Evolutionary conservation across 2,888 invertebrate species (phyloP).

Genomic region (Dione juno): DNA sequence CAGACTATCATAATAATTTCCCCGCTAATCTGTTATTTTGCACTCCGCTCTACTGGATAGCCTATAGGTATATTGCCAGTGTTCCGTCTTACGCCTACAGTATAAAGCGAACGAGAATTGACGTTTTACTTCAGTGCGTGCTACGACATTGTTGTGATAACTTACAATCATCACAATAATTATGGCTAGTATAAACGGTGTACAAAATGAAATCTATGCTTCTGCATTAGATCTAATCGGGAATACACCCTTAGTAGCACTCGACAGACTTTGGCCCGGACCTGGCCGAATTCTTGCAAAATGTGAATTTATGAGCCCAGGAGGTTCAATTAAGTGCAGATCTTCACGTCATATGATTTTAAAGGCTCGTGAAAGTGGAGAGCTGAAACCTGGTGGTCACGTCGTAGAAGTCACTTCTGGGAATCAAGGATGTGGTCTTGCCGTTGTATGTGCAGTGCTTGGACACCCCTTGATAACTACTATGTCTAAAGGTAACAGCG

Average conservation of each 20-base stretch:
- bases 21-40: conserved; percentile 4
- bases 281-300: conserved; percentile 74
- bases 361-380: conserved; percentile 61
- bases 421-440: conserved; percentile 76
- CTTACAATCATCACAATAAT: conserved; percentile 40
- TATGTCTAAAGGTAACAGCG: conserved; percentile 77
- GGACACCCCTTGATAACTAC: conserved; percentile 71
- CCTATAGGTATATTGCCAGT: conserved; percentile 8
- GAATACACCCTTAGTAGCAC: conserved; percentile 74
- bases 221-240: conserved; percentile 77
- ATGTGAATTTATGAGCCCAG: conserved; percentile 80
- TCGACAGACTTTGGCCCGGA: conserved; percentile 71
- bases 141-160: conserved; percentile 31
- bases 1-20: conserved; percentile 1
- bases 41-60: conserved; percentile 20
- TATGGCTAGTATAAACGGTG: conserved; percentile 48
- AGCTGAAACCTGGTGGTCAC: conserved; percentile 64
- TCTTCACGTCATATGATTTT: conserved; percentile 72
- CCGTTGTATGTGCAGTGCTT: conserved; percentile 74
- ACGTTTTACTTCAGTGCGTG: conserved; percentile 9
- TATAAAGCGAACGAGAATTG: conserved; percentile 8
- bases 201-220: conserved; percentile 68
- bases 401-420: conserved; percentile 76
- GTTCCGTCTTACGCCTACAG: conserved; percentile 11
- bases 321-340: conserved; percentile 76